Evolutionary conservation across 2,113 vertebrate species (phyloP), one percentile per base, ranked within the genome.

Genomic region (Neogale vison): DNA sequence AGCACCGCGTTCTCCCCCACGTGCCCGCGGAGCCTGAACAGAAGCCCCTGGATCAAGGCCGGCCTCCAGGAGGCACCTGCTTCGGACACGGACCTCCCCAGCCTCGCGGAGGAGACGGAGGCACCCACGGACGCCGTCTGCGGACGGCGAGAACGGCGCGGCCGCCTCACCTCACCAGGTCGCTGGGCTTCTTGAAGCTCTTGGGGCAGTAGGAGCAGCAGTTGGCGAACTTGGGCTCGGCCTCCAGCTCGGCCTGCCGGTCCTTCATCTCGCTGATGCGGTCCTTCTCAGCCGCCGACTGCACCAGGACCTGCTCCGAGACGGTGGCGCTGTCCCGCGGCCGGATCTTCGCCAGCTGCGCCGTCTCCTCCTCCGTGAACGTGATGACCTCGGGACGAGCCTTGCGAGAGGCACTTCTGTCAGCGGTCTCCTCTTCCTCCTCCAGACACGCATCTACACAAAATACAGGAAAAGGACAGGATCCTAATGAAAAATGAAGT

Each of bases 171-270:
- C 99, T 99, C 97, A 99, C 99, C 7, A 99, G 98, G 98, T 99
- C 99, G 18, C 99, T 99, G 97, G 99, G 99, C 95, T 99, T 99
- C 99, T 99, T 99, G 98, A 99, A 99, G 98, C 99, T 99, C 98
- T 99, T 99, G 47, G 99, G 99, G 91, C 99, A 99, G 74, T 98
- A 99, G 94, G 93, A 99, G 97, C 99, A 99, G 96, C 99, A 99
- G 98, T 99, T 99, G 95, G 99, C 99, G 3, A 99, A 99, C 98
- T 99, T 99, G 45, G 99, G 99, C 90, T 99, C 99, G 0, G 99
- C 99, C 98, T 99, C 99, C 72, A 99, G 98, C 96, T 99, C 99
- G 1, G 99, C 99, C 4, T 99, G 99, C 87, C 99, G 99, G 97
- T 99, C 99, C 96, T 99, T 99, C 91, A 99, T 99, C 98, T 99